Base-by-base conservation (phyloP, 2,797 vertebrate genomes). In the Phalloptychus januarius region DNA sequence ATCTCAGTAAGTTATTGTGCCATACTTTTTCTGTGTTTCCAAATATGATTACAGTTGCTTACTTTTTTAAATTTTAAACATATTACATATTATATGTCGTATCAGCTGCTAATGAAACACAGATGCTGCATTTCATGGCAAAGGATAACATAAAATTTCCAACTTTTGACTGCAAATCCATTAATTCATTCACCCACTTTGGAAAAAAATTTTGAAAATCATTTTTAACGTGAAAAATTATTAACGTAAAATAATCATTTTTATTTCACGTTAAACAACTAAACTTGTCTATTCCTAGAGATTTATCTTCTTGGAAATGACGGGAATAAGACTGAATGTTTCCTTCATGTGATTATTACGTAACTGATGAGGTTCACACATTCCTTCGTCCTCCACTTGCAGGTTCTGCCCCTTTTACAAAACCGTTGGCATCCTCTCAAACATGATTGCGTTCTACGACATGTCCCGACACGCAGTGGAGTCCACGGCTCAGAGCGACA, bases 391-490 rank as follows among this genome's bases (percentile, higher is more conserved):
- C 23, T 45, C 25, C 4, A 1, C 50, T 8, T 25, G 50, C 90
- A 99, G 98, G 93, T 99, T 99, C 93, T 99, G 98, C 86, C 98
- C 98, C 0, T 99, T 99, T 94, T 99, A 99, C 89, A 99, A 99
- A 93, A 99, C 98, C 0, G 98, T 99, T 16, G 98, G 98, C 61
- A 97, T 99, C 94, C 96, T 99, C 84, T 97, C 97, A 77, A 99
- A 99, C 92, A 99, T 96, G 97, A 98, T 99, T 25, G 94, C 98
- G 0, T 99, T 99, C 88, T 99, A 99, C 48, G 98, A 99, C 83
- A 95, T 99, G 98, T 97, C 98, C 4, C 97, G 98, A 12, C 97
- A 98, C 86, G 97, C 97, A 0, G 97, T 99, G 58, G 98, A 99
- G 91, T 96, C 97, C 84, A 99, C 98, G 1, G 97, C 98, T 42